Evolutionary conservation across 2,888 invertebrate species (phyloP).

Genomic region (Drosophila kanekoi): DNA sequence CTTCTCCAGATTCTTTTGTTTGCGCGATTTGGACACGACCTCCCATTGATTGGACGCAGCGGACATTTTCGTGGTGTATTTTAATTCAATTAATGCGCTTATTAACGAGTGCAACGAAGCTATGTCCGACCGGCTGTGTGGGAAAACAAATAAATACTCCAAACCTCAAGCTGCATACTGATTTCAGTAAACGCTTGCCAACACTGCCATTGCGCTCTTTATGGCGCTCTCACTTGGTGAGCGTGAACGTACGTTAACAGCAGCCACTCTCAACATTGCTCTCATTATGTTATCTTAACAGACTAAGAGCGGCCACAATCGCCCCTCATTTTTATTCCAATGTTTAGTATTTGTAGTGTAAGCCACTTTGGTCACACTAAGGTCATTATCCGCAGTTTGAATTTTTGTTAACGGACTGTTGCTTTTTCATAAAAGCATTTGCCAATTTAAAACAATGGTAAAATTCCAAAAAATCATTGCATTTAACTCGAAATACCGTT

Average conservation of each 20-base stretch:
- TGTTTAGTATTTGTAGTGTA: no score
- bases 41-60: slow-evolving; percentile 87
- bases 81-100: slow-evolving; percentile 38
- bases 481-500: neutral
- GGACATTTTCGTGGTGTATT: slow-evolving; percentile 31
- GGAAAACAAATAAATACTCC: slow-evolving; percentile 46
- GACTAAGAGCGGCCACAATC: neutral
- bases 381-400: slow-evolving; percentile 2
- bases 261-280: neutral
- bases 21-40: slow-evolving; percentile 90
- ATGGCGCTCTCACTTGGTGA: neutral
- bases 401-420: neutral
- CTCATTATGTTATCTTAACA: neutral
- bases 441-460: neutral
- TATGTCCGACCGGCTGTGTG: slow-evolving; percentile 24
- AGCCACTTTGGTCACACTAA: slow-evolving; percentile 7
- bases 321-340: neutral
- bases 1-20: slow-evolving; percentile 86
- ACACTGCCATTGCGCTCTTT: slow-evolving; percentile 21
- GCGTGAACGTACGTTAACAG: neutral
- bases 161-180: slow-evolving; percentile 35
- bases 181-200: slow-evolving; percentile 10
- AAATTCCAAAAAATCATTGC: neutral
- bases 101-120: slow-evolving; percentile 7
- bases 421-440: neutral